Conservation (phyloP, 1,140 invertebrate genomes). For the Drosophila obscura region DNA sequence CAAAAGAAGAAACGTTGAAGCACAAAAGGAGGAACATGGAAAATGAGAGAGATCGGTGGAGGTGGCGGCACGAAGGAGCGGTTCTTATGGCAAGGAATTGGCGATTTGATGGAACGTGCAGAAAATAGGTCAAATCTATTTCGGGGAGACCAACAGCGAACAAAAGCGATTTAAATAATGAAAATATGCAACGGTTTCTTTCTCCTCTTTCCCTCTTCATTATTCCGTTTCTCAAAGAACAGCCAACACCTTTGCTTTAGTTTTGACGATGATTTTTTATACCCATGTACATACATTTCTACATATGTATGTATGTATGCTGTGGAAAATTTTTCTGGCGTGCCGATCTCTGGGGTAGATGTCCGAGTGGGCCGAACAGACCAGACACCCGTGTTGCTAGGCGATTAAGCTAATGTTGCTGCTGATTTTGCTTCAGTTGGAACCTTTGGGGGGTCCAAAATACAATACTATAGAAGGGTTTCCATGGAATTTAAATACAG, state of each 20-base stretch:
- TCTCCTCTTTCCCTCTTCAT: conserved; percentile 31
- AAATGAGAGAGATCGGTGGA: conserved; percentile 16
- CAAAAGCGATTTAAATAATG: conserved; percentile 63
- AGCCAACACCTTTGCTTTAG: conserved; percentile 27
- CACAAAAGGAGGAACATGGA: conserved; percentile 13
- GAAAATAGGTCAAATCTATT: conserved; percentile 78
- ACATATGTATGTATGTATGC: not conserved
- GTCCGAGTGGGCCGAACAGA: no score
- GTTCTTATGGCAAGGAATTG: conserved; percentile 14
- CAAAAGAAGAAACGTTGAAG: conserved; percentile 16
- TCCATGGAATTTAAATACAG: no score
- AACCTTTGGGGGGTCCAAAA: no score
- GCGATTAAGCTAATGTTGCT: conserved; percentile 19
- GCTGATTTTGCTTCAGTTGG: conserved; percentile 7
- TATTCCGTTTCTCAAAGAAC: conserved; percentile 10
- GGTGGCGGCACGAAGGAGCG: not conserved
- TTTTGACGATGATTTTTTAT: conserved; percentile 32
- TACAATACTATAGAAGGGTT: no score
- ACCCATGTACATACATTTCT: not conserved
- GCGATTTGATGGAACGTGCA: conserved; percentile 57
- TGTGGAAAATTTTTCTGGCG: conserved; percentile 65
- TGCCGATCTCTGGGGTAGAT: conserved; percentile 34
- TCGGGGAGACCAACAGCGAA: conserved; percentile 19
- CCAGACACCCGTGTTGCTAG: conserved; percentile 26
- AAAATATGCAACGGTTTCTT: conserved; percentile 58